Base-by-base conservation (phyloP, 1,140 invertebrate genomes). In the Colletes gigas region DNA sequence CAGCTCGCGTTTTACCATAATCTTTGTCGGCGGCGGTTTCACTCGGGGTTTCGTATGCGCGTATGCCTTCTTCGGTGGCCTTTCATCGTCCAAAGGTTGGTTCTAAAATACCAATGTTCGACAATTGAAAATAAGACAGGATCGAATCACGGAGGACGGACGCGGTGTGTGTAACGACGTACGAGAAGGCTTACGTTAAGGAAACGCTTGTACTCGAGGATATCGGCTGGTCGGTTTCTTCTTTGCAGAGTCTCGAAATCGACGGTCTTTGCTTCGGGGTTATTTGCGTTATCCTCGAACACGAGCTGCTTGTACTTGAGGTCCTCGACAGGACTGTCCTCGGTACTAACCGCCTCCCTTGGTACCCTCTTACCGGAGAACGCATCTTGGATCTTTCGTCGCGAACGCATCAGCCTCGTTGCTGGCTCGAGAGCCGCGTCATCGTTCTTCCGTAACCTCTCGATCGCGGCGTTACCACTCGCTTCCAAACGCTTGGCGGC, bases 391-490 rank as follows among this genome's bases (percentile, higher is more conserved):
- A 44, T 14, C 6, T 7, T 17, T 1, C 39, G 14, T 57, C 15
- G 12, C 15, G 30, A 19, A 30, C 14, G 30, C 30, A 30, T 30
- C 17, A 52, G 21, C 7, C 70, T 55, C 7, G 59, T 78, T 7
- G 15, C 5, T 9, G 67, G 55, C 57, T 81, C 69, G 4, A 14
- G 60, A 2, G 30, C 30, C 2, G 30, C 57, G 9, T 82, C 77
- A n/a, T 68, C 74, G 52, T 57, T 85, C 54, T 91, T 82, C 50
- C 88, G 85, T 15, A 92, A 69, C 15, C 91, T 88, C 66, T 92
- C 89, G 69, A 92, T 92, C 10, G 92, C 92, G 0, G 92, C 91
- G 54, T 93, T 93, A 8, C 81, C 90, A 0, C 91, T 91, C 4
- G 92, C 83, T 19, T 93, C 92, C 9, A 92, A 72, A 63, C 91